Evolutionary conservation across 2,888 invertebrate species (phyloP), one percentile per base, ranked within the genome.

Genomic region (Thysanoteuthis rhombus): DNA sequence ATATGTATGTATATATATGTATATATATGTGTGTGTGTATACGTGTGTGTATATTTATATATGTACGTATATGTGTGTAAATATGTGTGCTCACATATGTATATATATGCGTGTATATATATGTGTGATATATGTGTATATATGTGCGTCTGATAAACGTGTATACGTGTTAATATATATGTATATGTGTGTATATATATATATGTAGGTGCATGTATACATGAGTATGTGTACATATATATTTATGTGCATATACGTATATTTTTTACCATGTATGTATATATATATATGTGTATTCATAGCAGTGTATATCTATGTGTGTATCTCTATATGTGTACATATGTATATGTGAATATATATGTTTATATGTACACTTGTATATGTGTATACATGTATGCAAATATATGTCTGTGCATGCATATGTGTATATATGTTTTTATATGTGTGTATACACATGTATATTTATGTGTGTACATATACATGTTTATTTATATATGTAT

Each of bases 171-270:
- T 32, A 3, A 25, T 89, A 1, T n/a, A 32, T 89, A 28, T 89
- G 0, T 89, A 2, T 89, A 25, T 89, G 16, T n/a, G 16, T 89
- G 10, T 89, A 32, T 89, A n/a, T 89, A 38, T 36, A n/a, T 89
- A 1, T 12, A 1, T n/a, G 38, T 38, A 28, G 12, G 16, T n/a
- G 1, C 19, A 19, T n/a, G 89, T n/a, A 89, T n/a, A 19, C 19
- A n/a, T n/a, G 3, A 4, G 19, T n/a, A 28, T n/a, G 22, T 22
- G 1, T n/a, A 19, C 4, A 0, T 32, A 2, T n/a, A n/a, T n/a
- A n/a, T n/a, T n/a, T n/a, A 89, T 32, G 3, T n/a, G 16, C 16
- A 89, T n/a, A 89, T 19, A 32, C 4, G 3, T n/a, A 0, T n/a
- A 0, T 36, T 22, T 16, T 0, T n/a, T 1, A 4, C 3, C 10